phyloP scores from a whole-genome alignment of 1,140 invertebrate species.

The Brachionus calyciflorus region DNA sequence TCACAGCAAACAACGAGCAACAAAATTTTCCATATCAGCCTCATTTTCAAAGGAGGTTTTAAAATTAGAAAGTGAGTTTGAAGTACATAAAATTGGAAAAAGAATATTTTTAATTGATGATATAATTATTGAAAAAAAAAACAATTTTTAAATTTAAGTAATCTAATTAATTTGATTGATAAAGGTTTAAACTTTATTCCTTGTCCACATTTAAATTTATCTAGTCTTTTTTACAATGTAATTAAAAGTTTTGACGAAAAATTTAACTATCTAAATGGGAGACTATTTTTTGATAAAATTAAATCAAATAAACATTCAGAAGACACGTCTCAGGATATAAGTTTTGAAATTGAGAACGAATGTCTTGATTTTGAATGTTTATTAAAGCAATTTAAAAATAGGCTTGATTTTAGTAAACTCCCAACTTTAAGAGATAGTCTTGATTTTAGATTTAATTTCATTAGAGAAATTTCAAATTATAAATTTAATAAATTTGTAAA shows the following conservation, averaged over 20 bases:
- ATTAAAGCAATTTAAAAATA: not conserved
- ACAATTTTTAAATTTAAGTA: not conserved
- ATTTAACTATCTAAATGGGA: not conserved
- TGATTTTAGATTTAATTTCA: not conserved
- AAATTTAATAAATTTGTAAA: not conserved
- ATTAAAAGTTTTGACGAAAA: not conserved
- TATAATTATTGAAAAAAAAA: not conserved
- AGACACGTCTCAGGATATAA: not conserved
- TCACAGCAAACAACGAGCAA: too few relatives aligned
- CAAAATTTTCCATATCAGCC: too few relatives aligned
- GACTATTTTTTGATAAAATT: not conserved
- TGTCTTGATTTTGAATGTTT: not conserved
- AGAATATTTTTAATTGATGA: not conserved
- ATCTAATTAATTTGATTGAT: not conserved
- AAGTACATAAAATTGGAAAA: not conserved
- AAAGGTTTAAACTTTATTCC: not conserved
- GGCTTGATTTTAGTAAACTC: not conserved
- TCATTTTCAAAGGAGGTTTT: too few relatives aligned
- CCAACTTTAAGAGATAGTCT: not conserved
- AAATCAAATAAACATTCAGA: not conserved
- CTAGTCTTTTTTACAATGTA: not conserved
- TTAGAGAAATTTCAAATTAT: not conserved
- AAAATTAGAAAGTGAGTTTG: not conserved
- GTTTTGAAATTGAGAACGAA: too few relatives aligned
- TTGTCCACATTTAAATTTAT: not conserved